Percentiles rank a stretch among this genome's conserved stretches.
These are phyloP conservation scores for Heliocidaris erythrogramma DNA, from an alignment of 35 echinoderm and acorn worm genomes.

Conservation along the genomic window DNA sequence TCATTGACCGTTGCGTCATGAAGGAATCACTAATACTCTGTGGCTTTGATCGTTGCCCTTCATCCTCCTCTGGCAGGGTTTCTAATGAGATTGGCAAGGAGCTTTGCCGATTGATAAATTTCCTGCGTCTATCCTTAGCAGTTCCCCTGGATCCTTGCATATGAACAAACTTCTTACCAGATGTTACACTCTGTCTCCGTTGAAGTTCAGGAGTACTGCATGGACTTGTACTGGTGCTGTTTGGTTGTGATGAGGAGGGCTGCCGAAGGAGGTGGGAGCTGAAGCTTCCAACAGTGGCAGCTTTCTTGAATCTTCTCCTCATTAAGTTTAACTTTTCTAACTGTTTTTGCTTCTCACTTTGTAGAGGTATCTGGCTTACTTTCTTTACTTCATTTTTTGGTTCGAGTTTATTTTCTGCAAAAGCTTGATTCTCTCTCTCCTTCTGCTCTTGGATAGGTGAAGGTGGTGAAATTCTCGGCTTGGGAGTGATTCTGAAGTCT, in stretches of 20 bases:
- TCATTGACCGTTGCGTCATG: slow-evolving; percentile 69
- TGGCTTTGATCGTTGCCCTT: slow-evolving; percentile 58
- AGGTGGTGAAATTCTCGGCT: slow-evolving; percentile 15
- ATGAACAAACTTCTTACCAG: slow-evolving; percentile 31
- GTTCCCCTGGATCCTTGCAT: slow-evolving; percentile 32
- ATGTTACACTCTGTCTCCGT: slow-evolving; percentile 22
- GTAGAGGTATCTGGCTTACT: not conserved
- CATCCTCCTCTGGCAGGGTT: slow-evolving; percentile 91
- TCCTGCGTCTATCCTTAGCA: slow-evolving; percentile 76
- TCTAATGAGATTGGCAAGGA: slow-evolving; percentile 90
- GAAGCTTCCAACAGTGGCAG: slow-evolving; percentile 58
- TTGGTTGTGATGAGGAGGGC: slow-evolving; percentile 14
- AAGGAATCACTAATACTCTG: slow-evolving; percentile 41
- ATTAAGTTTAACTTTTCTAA: slow-evolving; percentile 62
- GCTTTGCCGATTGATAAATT: slow-evolving; percentile 74
- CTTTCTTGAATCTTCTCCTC: slow-evolving; percentile 47
- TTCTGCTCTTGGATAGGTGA: slow-evolving; percentile 31
- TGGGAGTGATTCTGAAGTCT: slow-evolving; percentile 17
- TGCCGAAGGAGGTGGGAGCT: slow-evolving; percentile 40
- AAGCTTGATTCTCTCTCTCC: slow-evolving; percentile 7
- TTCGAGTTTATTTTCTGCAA: not conserved
- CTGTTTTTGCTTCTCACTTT: slow-evolving; percentile 61
- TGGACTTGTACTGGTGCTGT: slow-evolving; percentile 22
- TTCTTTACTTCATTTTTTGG: slow-evolving; percentile 31
- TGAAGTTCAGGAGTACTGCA: slow-evolving; percentile 53